These are phyloP conservation scores for Danio tinwini DNA, from an alignment of 2,797 vertebrate genomes.

Conservation along the genomic window DNA sequence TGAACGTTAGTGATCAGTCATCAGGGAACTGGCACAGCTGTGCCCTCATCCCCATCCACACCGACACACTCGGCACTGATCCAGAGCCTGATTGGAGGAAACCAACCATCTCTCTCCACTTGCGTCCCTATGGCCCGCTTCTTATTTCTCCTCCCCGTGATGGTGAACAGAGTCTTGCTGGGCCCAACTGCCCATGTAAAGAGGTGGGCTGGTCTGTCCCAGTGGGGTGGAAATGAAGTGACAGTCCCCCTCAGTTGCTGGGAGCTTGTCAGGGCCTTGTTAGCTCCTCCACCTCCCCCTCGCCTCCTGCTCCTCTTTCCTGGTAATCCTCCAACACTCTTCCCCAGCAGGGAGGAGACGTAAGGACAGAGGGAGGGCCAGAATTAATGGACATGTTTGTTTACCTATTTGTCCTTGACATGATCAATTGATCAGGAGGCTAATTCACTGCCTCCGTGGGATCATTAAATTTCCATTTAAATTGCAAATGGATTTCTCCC, in stretches of 20 bases:
- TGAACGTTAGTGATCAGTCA: slow-evolving; percentile 55
- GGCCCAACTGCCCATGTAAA: slow-evolving; percentile 91
- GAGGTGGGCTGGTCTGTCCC: slow-evolving; percentile 83
- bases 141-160: slow-evolving; percentile 63
- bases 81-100: slow-evolving; percentile 47
- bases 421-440: slow-evolving; percentile 88
- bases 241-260: slow-evolving; percentile 63
- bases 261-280: slow-evolving; percentile 64
- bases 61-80: slow-evolving; percentile 47
- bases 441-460: slow-evolving; percentile 84
- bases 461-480: slow-evolving; percentile 85
- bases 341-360: slow-evolving; percentile 70
- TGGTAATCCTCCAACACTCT: slow-evolving; percentile 67
- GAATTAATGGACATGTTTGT: slow-evolving; percentile 85
- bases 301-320: slow-evolving; percentile 51
- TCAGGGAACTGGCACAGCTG: slow-evolving; percentile 33
- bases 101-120: slow-evolving; percentile 38
- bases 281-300: slow-evolving; percentile 41
- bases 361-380: slow-evolving; percentile 65
- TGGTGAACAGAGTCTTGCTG: slow-evolving; percentile 89
- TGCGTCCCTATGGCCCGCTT: slow-evolving; percentile 61
- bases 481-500: slow-evolving; percentile 80
- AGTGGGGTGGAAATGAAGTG: slow-evolving; percentile 73
- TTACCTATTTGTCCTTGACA: slow-evolving; percentile 85
- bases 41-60: slow-evolving; percentile 9